Evolutionary conservation across 2,797 vertebrate species (phyloP).

Genomic region (Picus viridis): DNA sequence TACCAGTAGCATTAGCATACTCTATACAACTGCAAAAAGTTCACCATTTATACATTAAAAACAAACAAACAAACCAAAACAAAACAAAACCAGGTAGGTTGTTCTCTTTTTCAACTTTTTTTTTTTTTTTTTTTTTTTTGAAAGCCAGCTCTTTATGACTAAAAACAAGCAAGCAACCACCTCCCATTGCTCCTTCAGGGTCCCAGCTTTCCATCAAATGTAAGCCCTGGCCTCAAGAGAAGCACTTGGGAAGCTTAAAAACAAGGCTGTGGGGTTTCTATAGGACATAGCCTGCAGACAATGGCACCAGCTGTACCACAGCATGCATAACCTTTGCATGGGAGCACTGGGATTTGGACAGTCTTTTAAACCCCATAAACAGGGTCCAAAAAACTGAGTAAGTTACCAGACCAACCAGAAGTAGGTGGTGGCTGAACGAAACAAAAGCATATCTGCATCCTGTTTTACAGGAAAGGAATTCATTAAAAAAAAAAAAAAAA

Average conservation of each 20-base stretch:
- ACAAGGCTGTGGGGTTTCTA: fast-evolving
- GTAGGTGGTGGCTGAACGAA: background rate
- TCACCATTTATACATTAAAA: background rate
- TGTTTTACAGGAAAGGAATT: conserved; percentile 24
- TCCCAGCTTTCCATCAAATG: background rate
- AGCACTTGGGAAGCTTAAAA: background rate
- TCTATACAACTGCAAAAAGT: background rate
- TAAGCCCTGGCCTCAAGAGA: background rate
- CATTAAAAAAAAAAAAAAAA: background rate
- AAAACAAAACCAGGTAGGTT: background rate
- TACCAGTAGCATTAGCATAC: background rate
- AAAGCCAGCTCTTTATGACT: background rate
- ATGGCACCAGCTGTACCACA: background rate
- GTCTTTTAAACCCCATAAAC: background rate
- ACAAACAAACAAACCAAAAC: background rate
- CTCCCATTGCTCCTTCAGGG: background rate
- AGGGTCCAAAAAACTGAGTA: background rate
- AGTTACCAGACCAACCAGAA: conserved; percentile 31
- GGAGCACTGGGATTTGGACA: background rate
- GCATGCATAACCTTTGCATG: fast-evolving
- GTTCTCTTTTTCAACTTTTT: background rate
- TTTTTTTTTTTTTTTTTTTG: background rate
- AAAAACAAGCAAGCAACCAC: background rate
- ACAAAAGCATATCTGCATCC: conserved; percentile 25
- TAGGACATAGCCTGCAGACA: background rate